These are phyloP conservation scores for Zaprionus camerounensis DNA, from an alignment of 1,140 invertebrate species.

Conservation along the genomic window DNA sequence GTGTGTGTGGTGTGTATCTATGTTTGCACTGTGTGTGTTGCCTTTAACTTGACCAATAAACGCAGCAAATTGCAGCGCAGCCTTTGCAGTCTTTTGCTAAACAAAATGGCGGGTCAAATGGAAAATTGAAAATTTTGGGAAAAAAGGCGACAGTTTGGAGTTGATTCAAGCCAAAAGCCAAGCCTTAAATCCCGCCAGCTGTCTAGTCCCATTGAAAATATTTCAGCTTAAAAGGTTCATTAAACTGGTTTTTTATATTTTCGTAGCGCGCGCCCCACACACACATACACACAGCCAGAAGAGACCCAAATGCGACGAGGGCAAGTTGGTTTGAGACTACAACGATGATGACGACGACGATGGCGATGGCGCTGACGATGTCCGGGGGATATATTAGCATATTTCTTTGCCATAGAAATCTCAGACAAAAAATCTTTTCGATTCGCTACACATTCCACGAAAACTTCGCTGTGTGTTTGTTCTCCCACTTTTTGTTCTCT, in stretches of 20 bases:
- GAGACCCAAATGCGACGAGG: conserved; percentile 64
- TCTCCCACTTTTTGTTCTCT: conserved; percentile 12
- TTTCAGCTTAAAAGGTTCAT: conserved; percentile 81
- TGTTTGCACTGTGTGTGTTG: conserved; percentile 32
- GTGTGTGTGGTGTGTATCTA: conserved; percentile 36
- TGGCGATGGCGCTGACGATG: conserved; percentile 17
- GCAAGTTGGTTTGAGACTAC: conserved; percentile 36
- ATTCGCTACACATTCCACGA: conserved; percentile 73
- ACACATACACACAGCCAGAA: conserved; percentile 42
- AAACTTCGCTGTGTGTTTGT: conserved; percentile 20
- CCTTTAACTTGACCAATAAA: conserved; percentile 61
- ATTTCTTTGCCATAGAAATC: conserved; percentile 80
- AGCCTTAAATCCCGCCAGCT: conserved; percentile 23
- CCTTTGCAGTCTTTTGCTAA: conserved; percentile 44
- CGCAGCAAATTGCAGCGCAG: conserved; percentile 40
- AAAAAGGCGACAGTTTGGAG: conserved; percentile 37
- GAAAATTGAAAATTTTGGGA: conserved; percentile 8
- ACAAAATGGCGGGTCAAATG: conserved; percentile 52
- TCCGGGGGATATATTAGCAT: conserved; percentile 66
- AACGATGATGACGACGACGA: conserved; percentile 17
- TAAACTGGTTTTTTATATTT: conserved; percentile 78
- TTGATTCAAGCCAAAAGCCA: conserved; percentile 24
- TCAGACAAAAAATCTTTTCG: conserved; percentile 70
- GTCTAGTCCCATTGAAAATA: conserved; percentile 65
- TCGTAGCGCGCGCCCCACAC: conserved; percentile 42